These are phyloP conservation scores for Drosophila formosana DNA, from an alignment of 2,888 invertebrate species.

Conservation along the genomic window DNA sequence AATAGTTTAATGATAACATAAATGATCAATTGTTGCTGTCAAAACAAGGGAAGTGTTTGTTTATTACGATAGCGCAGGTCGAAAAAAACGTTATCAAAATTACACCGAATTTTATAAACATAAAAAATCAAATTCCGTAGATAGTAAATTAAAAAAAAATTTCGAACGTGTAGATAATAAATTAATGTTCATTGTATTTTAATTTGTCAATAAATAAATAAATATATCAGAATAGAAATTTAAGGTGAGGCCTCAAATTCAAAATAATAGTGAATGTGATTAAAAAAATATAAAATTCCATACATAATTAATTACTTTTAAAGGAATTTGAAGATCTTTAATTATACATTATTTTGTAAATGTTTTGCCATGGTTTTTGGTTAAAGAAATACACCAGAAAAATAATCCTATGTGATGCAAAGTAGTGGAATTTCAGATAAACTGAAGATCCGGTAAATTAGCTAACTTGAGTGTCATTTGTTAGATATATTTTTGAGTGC, in stretches of 20 bases:
- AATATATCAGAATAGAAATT: too few species aligned
- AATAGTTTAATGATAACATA: constrained; percentile 6
- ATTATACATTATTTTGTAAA: neutral
- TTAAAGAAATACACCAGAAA: neutral
- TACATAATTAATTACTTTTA: too few species aligned
- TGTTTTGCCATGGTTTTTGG: too few species aligned
- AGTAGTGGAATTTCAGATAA: neutral
- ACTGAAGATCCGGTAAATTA: too few species aligned
- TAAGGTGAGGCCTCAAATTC: too few species aligned
- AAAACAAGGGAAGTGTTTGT: neutral
- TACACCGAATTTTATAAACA: neutral
- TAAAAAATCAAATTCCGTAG: neutral
- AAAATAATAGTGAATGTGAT: too few species aligned
- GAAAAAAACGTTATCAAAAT: neutral
- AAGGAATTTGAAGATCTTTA: too few species aligned
- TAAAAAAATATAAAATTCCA: too few species aligned
- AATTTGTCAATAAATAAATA: too few species aligned
- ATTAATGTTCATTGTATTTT: too few species aligned
- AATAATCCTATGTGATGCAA: neutral
- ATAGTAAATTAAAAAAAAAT: neutral
- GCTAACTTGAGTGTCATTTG: neutral
- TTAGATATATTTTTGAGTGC: constrained; percentile 8
- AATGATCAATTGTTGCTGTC: constrained; percentile 4
- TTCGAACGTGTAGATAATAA: neutral
- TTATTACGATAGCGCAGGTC: neutral